These are phyloP conservation scores for Tapirus indicus DNA, from an alignment of 2,797 vertebrate species.

Conservation along the genomic window DNA sequence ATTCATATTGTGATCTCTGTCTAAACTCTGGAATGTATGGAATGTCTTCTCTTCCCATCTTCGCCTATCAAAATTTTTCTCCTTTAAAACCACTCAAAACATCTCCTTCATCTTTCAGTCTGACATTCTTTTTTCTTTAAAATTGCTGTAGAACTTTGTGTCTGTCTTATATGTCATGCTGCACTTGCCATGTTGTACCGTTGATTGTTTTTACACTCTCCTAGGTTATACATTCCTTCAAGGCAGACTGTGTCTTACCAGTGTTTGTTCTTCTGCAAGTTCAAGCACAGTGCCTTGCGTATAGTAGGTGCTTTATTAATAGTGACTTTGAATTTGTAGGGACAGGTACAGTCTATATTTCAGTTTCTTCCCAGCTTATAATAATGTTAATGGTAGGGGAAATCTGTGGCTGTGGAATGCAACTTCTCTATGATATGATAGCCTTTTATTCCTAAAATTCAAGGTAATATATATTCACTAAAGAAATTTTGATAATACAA, in stretches of 20 bases:
- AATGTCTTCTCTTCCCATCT: constrained; percentile 5
- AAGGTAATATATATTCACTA: background rate
- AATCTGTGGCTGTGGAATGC: background rate
- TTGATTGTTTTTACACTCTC: background rate
- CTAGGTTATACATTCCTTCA: background rate
- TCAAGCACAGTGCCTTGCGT: background rate
- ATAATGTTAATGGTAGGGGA: background rate
- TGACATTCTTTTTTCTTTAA: background rate
- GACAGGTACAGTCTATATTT: background rate
- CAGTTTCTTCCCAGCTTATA: constrained; percentile 19
- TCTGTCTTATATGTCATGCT: background rate
- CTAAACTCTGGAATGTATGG: background rate
- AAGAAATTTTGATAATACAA: constrained; percentile 17
- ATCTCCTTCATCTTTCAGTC: background rate
- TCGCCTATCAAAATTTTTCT: background rate
- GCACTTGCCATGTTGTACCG: background rate
- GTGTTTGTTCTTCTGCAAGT: background rate
- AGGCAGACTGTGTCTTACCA: background rate
- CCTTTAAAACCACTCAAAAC: constrained; percentile 33
- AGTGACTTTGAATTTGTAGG: background rate
- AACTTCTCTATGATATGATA: background rate
- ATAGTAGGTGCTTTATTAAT: background rate
- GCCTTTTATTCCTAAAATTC: constrained; percentile 45
- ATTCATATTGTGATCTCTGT: background rate
- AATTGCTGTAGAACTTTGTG: background rate